A percentile compares a stretch with the other conserved stretches of the same genome.
Conservation (phyloP, 2,113 vertebrate genomes). For the Gadus macrocephalus region DNA sequence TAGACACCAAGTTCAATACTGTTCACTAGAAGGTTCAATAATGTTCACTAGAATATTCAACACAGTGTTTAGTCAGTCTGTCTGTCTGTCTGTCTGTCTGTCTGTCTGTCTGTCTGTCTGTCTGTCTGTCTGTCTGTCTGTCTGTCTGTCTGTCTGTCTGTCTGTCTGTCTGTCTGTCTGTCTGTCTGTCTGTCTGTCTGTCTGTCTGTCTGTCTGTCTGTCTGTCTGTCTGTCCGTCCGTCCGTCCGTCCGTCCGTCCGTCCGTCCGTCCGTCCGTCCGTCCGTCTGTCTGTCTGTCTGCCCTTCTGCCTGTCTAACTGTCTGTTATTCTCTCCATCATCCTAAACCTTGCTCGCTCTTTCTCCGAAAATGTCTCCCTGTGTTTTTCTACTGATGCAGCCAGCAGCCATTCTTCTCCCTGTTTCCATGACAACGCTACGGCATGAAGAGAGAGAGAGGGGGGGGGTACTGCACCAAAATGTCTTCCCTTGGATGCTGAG, state of each 20-base stretch:
- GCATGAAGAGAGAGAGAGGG: conserved; percentile 53
- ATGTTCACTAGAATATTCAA: too few species aligned
- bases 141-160: not conserved
- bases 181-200: not conserved
- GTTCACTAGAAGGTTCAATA: too few species aligned
- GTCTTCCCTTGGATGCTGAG: conserved; percentile 37
- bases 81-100: not conserved
- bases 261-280: not conserved
- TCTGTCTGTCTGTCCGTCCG: not conserved
- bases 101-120: not conserved
- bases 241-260: not conserved
- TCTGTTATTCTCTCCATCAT: conserved; percentile 47
- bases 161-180: not conserved
- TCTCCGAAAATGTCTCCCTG: conserved; percentile 68
- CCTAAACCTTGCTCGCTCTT: conserved; percentile 39
- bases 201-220: not conserved
- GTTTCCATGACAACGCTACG: conserved; percentile 78
- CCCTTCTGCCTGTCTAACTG: not conserved
- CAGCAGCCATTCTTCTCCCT: conserved; percentile 67
- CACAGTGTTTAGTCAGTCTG: not conserved
- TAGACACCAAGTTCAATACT: too few species aligned
- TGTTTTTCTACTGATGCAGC: conserved; percentile 63
- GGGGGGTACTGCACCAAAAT: conserved; percentile 60
- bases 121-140: not conserved
- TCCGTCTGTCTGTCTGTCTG: not conserved